Evolutionary conservation across 2,113 vertebrate species (phyloP), one percentile per base, ranked within the genome.

Genomic region (Corydoras sp.): DNA sequence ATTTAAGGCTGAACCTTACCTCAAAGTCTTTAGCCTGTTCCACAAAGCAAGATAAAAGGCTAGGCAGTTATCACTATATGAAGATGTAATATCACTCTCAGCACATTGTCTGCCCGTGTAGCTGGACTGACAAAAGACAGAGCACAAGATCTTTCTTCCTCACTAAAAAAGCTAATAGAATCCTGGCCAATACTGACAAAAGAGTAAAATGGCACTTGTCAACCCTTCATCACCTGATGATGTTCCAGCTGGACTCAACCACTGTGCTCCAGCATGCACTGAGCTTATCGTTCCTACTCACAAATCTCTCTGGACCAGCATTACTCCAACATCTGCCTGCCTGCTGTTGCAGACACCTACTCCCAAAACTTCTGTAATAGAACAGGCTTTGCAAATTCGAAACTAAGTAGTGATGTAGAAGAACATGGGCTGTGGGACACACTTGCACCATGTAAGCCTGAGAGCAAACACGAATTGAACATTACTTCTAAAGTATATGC

Each of bases 211-310:
- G 80, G 73, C 32, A 62, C 77, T 82, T 73, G 74, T 85, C 82
- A 80, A 84, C 62, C 75, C 73, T 69, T 86, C 82, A 82, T 83
- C 75, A 67, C 67, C 77, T 77, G 75, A 82, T 15, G 48, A 59
- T 15, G 79, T 75, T 82, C 75, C 80, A 82, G 74, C 66, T 71
- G 64, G 64, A 65, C 70, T 65, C 3, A 3, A 71, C 72, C 68
- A 70, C 70, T 30, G 62, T 61, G 59, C 64, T 69, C 54, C 75
- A 9, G 61, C 49, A 10, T 71, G 56, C 24, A 66, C 14, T 13
- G 13, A 43, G 1, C 71, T 77, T 77, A 77, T 77, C 76, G 2
- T 64, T 55, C 61, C 31, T 48, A 49, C 14, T 49, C 18, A 24
- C 54, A 55, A 72, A 35, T 54, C 32, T 64, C 60, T 77, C 24